Base-by-base conservation (phyloP, 2,113 vertebrate genomes). In the Ia io region DNA sequence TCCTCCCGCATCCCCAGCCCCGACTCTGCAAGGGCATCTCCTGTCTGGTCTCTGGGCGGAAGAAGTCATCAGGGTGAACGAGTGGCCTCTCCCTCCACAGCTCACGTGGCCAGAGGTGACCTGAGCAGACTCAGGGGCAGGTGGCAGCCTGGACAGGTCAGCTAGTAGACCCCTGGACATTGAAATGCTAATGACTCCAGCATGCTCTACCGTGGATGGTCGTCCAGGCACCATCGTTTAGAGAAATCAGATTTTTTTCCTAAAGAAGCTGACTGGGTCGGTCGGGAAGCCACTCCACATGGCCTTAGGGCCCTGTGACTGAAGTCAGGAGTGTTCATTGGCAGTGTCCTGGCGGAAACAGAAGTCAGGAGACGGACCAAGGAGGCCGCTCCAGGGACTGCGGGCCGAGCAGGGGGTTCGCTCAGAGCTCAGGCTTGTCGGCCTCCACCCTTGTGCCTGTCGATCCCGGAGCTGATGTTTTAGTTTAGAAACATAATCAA, bases 301-400 rank as follows among this genome's bases (percentile, higher is more conserved):
- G 42, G 53, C 8, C 16, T 1, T 0, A 32, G 51, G 71, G 44
- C 53, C 49, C 89, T 2, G 3, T 37, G 56, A 22, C 35, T 30
- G 0, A 6, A 1, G 7, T 44, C n/a, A 6, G 76, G 71, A 28
- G 25, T 0, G 4, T 3, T 0, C 1, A 1, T 0, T 0, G 10
- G 30, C 67, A 0, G 1, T 2, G 28, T 44, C 37, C 0, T 0
- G 59, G 53, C 4, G 0, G 35, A 23, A 63, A 30, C 10, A 12
- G 59, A 61, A 61, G 25, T 61, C 61, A 63, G 53, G 20, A 59
- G 56, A 59, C 53, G 56, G 56, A 59, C 56, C 56, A 59, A 23
- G 56, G 56, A 59, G 56, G 56, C 56, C 0, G 56, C 22, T 59
- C 56, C 22, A 59, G 22, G 56, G 56, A 4, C 6, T 0, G 35